Evolutionary conservation across 2,113 vertebrate genomes (phyloP).

Genomic region (Alexandromys fortis): DNA sequence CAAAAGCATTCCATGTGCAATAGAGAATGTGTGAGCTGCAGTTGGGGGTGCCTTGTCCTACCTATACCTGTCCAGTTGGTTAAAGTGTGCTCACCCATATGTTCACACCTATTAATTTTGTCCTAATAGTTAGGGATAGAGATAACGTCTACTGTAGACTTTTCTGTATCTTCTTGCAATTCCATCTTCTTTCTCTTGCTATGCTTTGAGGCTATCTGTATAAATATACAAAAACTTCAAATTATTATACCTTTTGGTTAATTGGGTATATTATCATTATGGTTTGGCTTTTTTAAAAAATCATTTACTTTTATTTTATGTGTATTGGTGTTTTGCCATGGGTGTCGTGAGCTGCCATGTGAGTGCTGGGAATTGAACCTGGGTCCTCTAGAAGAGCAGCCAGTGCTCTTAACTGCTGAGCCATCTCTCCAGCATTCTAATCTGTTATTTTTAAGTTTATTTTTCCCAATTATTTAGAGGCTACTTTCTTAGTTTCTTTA

Average conservation of each 20-base stretch:
- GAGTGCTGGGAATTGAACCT: neutral
- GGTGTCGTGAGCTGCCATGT: neutral
- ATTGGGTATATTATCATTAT: neutral
- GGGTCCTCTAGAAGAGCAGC: too few species aligned
- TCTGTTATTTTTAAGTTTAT: too few species aligned
- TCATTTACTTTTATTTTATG: neutral
- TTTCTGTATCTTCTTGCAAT: neutral
- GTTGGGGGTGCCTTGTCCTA: neutral
- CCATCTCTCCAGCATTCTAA: too few species aligned
- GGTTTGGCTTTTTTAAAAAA: neutral
- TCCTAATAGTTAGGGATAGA: neutral
- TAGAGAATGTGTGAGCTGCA: slow-evolving; percentile 25
- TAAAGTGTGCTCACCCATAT: neutral
- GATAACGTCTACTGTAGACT: neutral
- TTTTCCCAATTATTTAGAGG: too few species aligned
- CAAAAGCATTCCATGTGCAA: slow-evolving; percentile 45
- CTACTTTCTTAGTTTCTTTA: too few species aligned
- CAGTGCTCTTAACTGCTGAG: too few species aligned
- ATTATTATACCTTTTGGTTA: neutral
- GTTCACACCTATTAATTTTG: slow-evolving; percentile 30
- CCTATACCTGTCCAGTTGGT: neutral
- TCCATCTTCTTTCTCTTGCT: neutral
- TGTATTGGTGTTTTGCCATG: neutral
- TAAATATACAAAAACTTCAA: neutral
- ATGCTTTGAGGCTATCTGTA: neutral